phyloP scores from a whole-genome alignment of 2,797 vertebrate genomes.

The Borostomias antarcticus region DNA sequence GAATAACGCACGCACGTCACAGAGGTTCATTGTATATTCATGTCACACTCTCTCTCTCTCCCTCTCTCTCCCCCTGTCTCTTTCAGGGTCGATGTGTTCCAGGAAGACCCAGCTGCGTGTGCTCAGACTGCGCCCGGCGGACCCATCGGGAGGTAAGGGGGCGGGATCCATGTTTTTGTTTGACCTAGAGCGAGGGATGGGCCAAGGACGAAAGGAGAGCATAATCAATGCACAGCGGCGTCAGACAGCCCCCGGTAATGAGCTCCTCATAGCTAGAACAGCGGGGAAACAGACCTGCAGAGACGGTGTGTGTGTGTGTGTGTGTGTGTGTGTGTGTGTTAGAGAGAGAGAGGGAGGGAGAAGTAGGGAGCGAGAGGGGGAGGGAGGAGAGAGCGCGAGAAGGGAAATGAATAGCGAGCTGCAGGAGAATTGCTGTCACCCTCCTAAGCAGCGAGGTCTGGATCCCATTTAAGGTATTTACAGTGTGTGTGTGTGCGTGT shows the following conservation, averaged over 20 bases:
- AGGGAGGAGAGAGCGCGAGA: conserved; percentile 51
- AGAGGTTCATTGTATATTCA: conserved; percentile 14
- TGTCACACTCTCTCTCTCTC: neutral
- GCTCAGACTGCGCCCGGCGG: conserved; percentile 34
- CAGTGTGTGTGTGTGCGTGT: conserved; percentile 14
- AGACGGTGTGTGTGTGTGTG: too few relatives aligned
- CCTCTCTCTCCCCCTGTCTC: conserved; percentile 8
- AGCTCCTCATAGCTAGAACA: conserved; percentile 17
- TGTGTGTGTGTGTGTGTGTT: neutral
- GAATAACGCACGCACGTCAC: conserved; percentile 20
- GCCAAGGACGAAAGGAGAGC: conserved; percentile 36
- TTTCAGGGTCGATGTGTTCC: conserved; percentile 2
- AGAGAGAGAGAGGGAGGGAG: conserved; percentile 20
- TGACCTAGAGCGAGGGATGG: conserved; percentile 17
- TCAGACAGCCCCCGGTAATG: neutral
- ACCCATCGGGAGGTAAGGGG: conserved; percentile 41
- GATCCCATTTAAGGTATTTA: conserved; percentile 67
- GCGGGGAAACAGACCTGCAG: neutral
- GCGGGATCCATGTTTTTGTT: conserved; percentile 18
- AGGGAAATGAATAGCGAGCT: conserved; percentile 50
- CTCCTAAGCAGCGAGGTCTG: conserved; percentile 41
- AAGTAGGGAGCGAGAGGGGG: conserved; percentile 21
- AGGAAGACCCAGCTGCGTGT: conserved; percentile 8
- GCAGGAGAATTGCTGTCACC: conserved; percentile 51
- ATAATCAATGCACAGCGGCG: neutral